Base-by-base conservation (phyloP, 2,888 invertebrate genomes). In the Acleris holmiana region DNA sequence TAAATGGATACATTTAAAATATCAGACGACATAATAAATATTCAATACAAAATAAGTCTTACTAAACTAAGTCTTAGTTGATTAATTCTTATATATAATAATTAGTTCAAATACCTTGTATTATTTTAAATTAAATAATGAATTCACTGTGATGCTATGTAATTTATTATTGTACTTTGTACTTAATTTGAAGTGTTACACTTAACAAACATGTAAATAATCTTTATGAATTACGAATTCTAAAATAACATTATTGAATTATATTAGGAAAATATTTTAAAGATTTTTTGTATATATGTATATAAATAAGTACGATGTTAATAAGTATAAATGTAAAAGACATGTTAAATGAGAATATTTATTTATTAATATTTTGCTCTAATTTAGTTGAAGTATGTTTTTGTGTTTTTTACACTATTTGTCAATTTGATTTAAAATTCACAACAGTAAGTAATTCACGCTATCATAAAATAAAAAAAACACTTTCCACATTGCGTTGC, bases 71-170 rank as follows among this genome's bases (percentile, higher is more conserved):
- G 35, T 53, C 35, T 35, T 35, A 53, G 48, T 58, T 17, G 44
- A 44, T 29, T 19, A 29, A 48, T 47, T 59, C 58, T 59, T 40
- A 29, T 41, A 47, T 41, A 23, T 40, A 53, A 41, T 47, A 63
- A 58, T 49, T 59, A 59, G 65, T 67, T 70, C 25, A 44, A 29
- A 49, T 17, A 51, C 58, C 59, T 67, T 64, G 25, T 54, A 57
- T 67, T 69, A 67, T 66, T 65, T 65, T 47, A 29, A 67, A 47
- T 68, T 66, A 69, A 78, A 76, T 77, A 76, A 84, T 82, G 82
- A 89, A 89, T 88, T 86, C 88, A 90, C 91, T 91, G 91, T 91
- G 91, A 91, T 91, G 89, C 88, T 91, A 89, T 84, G 73, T 85
- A 84, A 82, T 76, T 79, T 82, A 78, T 78, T 76, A 79, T 75